Evolutionary conservation across 2,797 vertebrate genomes (phyloP), one percentile per base, ranked within the genome.

Genomic region (Thaleichthys pacificus): DNA sequence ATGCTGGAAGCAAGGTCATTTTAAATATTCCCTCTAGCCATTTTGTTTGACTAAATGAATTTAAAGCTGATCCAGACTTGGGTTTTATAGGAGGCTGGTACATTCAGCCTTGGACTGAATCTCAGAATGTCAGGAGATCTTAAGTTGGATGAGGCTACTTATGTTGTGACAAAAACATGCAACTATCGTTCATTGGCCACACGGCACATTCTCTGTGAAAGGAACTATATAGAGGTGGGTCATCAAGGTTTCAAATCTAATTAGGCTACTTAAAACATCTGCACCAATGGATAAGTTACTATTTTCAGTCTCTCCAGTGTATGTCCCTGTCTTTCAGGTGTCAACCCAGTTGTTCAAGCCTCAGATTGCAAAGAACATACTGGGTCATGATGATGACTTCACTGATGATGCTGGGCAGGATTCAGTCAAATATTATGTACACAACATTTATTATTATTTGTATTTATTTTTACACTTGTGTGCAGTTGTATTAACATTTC

Each of bases 171-270:
- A 0, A 69, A 92, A 69, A 92, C 83, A 0, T 97, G 96, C 70
- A 82, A 15, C 24, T 93, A 92, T 3, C 65, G 75, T 5, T 77
- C 2, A 0, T 93, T 92, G 94, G 90, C 87, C 56, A 81, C 86
- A 0, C 91, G 90, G 68, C 94, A 97, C 78, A 73, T 96, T 22
- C 26, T 93, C 7, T 96, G 95, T 69, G 93, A 94, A 68, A 87
- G 80, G 24, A 95, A 94, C 82, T 96, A 93, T 82, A 95, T 96
- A 94, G 94, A 96, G 90, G 95, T 96, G 61, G 3, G 86, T 82
- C 7, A 0, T 32, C 32, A 11, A 42, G 11, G 9, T 42, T 42
- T 12, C 38, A 11, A 12, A 12, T 42, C 38, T 11, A 42, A 42
- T 11, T 42, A 7, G 38, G 38, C 38, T 12, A 42, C 11, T 12